A percentile compares a stretch with the other conserved stretches of the same genome.
phyloP scores from a whole-genome alignment of 92 coral and sea anemone species.

The Heliopora coerulea region DNA sequence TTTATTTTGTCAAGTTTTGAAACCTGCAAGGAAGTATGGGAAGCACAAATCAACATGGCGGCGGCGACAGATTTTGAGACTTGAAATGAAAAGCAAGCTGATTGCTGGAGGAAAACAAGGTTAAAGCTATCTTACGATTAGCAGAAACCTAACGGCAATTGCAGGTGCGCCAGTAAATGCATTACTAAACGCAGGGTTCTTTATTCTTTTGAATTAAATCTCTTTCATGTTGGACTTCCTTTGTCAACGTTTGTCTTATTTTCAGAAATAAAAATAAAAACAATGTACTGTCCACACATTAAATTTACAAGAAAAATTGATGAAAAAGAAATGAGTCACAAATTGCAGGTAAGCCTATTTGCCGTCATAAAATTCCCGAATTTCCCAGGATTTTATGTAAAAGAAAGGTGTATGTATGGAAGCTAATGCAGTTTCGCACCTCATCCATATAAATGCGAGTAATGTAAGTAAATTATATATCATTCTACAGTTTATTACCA shows the following conservation, averaged over 20 bases:
- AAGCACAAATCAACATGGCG: background rate
- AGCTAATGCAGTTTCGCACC: too few species aligned
- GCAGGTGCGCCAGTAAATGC: background rate
- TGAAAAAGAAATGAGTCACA: slow-evolving; percentile 68
- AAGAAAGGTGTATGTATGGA: too few species aligned
- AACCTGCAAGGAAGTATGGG: background rate
- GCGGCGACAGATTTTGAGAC: background rate
- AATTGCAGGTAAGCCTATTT: slow-evolving; percentile 57
- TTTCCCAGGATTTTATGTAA: too few species aligned
- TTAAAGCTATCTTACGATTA: slow-evolving; percentile 13
- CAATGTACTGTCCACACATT: slow-evolving; percentile 90
- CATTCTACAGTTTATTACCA: too few species aligned
- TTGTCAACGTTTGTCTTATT: background rate
- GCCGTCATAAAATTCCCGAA: too few species aligned
- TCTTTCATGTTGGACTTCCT: background rate
- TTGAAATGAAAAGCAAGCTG: background rate
- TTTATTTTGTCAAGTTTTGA: too few species aligned
- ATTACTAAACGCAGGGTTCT: background rate
- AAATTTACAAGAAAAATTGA: slow-evolving; percentile 63
- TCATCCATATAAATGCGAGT: too few species aligned
- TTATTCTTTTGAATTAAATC: background rate
- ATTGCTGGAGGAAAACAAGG: slow-evolving; percentile 4
- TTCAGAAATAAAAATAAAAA: slow-evolving; percentile 1
- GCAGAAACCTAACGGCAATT: background rate
- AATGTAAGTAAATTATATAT: too few species aligned